Evolutionary conservation across 2,797 vertebrate genomes (phyloP).

Genomic region (Cirrhinus molitorella): DNA sequence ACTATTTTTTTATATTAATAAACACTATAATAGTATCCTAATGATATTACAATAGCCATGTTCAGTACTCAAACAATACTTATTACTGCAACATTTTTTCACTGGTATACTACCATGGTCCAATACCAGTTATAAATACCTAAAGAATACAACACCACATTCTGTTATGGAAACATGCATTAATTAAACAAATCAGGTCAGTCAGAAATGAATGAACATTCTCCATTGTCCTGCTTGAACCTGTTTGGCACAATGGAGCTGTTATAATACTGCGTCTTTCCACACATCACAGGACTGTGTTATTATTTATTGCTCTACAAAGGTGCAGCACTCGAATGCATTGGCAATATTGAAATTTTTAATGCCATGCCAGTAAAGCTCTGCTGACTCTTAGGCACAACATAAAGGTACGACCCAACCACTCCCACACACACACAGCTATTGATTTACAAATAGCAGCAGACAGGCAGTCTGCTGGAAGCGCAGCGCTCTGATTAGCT

Average conservation of each 20-base stretch:
- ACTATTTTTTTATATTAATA: background rate
- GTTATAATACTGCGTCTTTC: background rate
- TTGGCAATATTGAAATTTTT: slow-evolving; percentile 5
- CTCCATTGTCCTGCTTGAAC: too few species aligned
- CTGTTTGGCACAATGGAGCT: background rate
- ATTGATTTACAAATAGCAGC: slow-evolving; percentile 45
- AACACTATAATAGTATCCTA: background rate
- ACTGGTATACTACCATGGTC: background rate
- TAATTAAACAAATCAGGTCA: background rate
- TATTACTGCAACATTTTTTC: background rate
- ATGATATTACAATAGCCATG: background rate
- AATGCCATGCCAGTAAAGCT: background rate
- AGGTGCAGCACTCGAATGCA: slow-evolving; percentile 7
- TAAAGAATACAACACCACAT: background rate
- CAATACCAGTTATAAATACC: background rate
- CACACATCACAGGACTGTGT: slow-evolving; percentile 1
- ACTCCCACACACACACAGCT: background rate
- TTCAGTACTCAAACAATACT: background rate
- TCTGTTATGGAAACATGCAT: background rate
- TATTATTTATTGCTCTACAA: slow-evolving; percentile 21
- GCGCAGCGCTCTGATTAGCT: slow-evolving; percentile 45
- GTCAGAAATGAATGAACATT: background rate
- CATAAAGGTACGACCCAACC: slow-evolving; percentile 26
- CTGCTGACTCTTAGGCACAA: slow-evolving; percentile 39
- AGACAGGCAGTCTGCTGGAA: slow-evolving; percentile 52